Evolutionary conservation across 2,113 vertebrate genomes (phyloP).

Genomic region (Scortum barcoo): DNA sequence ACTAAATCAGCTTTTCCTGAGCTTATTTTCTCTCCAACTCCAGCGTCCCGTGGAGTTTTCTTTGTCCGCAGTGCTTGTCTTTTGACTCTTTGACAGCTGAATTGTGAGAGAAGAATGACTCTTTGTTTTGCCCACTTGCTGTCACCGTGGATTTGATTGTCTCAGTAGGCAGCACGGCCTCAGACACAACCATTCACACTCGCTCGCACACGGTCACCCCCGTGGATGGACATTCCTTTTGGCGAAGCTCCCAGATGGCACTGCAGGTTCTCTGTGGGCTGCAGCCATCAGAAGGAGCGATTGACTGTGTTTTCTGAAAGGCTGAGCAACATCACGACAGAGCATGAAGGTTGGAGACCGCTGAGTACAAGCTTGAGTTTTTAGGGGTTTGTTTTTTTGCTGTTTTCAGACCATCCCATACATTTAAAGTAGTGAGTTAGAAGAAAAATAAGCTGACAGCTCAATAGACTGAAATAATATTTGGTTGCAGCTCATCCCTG

Average conservation of each 20-base stretch:
- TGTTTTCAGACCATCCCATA: neutral
- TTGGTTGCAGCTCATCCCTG: neutral
- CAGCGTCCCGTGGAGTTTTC: slow-evolving; percentile 42
- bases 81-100: slow-evolving; percentile 74
- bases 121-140: slow-evolving; percentile 78
- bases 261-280: slow-evolving; percentile 64
- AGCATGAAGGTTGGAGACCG: slow-evolving; percentile 26
- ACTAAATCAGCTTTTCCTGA: slow-evolving; percentile 57
- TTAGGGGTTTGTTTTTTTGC: neutral
- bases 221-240: slow-evolving; percentile 77
- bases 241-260: slow-evolving; percentile 74
- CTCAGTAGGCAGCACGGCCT: slow-evolving; percentile 67
- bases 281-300: slow-evolving; percentile 43
- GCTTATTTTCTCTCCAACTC: slow-evolving; percentile 46
- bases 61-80: slow-evolving; percentile 60
- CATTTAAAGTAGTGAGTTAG: neutral
- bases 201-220: slow-evolving; percentile 54
- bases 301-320: slow-evolving; percentile 55
- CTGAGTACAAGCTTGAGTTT: neutral
- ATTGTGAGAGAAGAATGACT: slow-evolving; percentile 73
- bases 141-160: slow-evolving; percentile 80
- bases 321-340: slow-evolving; percentile 18
- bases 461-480: neutral
- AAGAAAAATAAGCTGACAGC: neutral
- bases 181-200: slow-evolving; percentile 61